Evolutionary conservation across 1,140 invertebrate genomes (phyloP), one percentile per base, ranked within the genome.

Genomic region (Aleiodes sp.): DNA sequence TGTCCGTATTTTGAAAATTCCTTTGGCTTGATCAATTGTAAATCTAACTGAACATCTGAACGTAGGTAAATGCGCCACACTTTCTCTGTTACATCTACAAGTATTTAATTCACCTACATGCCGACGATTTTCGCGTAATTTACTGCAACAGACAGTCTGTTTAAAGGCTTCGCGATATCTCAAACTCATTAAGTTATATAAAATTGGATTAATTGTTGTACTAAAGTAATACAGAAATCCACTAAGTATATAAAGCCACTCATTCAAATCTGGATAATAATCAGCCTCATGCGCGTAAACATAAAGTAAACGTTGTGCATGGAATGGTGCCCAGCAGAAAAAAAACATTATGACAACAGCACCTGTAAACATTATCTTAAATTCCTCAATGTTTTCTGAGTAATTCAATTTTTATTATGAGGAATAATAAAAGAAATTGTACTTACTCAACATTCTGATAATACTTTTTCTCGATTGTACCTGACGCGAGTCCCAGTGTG

Each of bases 281-380:
- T 85, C 82, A 41, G 86, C 86, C 24, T 90, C 80, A 63, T 88
- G 86, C 29, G 87, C 91, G 79, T 94, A 92, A 19, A 93, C 87
- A 76, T 91, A 92, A 74, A 94, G 89, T 57, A 97, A 82, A 1
- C 95, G 87, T 83, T 99, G 98, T 29, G 93, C 90, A 82, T 99
- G 97, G 87, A 98, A 99, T 14, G 97, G 97, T 0, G 95, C 95
- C 96, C 96, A 99, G 86, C 96, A 98, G 1, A 98, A 84, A 86
- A 98, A 98, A 87, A 99, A 99, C n/a, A 94, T 94, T 2, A 98
- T 89, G 3, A 98, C 97, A 2, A 99, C 97, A 1, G 94, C 95
- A 76, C 95, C 97, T 99, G 87, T 46, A 24, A 21, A 41, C 66
- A 57, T 33, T 26, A 63, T 41, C 14, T 63, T 19, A 12, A 39